These are phyloP conservation scores for Acleris holmiana DNA, from an alignment of 2,888 invertebrate species.

Conservation along the genomic window DNA sequence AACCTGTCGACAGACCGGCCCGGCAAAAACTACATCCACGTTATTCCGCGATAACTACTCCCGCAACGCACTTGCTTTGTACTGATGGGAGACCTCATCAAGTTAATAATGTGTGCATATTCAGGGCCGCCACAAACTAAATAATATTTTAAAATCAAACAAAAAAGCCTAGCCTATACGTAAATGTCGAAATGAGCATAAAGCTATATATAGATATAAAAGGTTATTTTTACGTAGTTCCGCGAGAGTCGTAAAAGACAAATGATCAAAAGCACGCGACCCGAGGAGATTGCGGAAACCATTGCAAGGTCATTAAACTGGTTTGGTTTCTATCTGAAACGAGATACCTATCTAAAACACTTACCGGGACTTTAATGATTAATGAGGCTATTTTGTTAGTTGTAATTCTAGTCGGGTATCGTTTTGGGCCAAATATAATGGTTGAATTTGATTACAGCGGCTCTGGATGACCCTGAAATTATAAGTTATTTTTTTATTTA, in stretches of 20 bases:
- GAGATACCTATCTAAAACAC: slow-evolving; percentile 39
- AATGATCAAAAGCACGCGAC: slow-evolving; percentile 63
- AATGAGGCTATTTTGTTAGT: slow-evolving; percentile 22
- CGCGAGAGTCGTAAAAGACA: slow-evolving; percentile 65
- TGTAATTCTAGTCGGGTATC: slow-evolving; percentile 6
- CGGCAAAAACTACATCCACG: slow-evolving; percentile 69
- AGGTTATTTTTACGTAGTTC: slow-evolving; percentile 66
- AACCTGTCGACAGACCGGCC: slow-evolving; percentile 57
- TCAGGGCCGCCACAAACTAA: slow-evolving; percentile 20
- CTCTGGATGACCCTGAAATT: slow-evolving; percentile 28
- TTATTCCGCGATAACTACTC: slow-evolving; percentile 47
- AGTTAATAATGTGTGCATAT: slow-evolving; percentile 51
- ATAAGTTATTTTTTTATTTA: slow-evolving; percentile 9
- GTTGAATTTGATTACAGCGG: slow-evolving; percentile 14
- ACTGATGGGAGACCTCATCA: slow-evolving; percentile 54
- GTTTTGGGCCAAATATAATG: neutral
- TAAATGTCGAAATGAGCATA: slow-evolving; percentile 38
- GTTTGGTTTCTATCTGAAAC: slow-evolving; percentile 48
- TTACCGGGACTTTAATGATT: slow-evolving; percentile 29
- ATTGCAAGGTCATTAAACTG: slow-evolving; percentile 55
- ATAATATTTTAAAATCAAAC: slow-evolving; percentile 8
- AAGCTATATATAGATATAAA: slow-evolving; percentile 47
- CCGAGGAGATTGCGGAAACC: slow-evolving; percentile 54
- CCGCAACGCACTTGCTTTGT: slow-evolving; percentile 53
- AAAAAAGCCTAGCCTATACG: slow-evolving; percentile 24